Base-by-base conservation (phyloP, 2,797 vertebrate species). In the Cetoscarus ocellatus region DNA sequence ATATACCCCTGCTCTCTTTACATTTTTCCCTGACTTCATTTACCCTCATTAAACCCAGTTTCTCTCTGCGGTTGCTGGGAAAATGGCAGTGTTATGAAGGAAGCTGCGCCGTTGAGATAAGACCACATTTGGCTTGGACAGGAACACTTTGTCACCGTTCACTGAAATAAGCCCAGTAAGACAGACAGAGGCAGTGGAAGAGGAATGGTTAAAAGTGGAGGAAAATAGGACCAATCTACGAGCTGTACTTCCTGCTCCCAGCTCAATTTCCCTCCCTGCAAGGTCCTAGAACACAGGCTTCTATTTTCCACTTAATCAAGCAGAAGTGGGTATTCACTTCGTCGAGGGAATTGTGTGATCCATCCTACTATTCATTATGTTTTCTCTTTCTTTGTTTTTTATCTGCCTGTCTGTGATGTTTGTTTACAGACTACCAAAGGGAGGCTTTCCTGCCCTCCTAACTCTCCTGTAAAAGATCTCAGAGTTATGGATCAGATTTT, bases 71-170 rank as follows among this genome's bases (percentile, higher is more conserved):
- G 60, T 60, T 48, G 6, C 48, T 12, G 65, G 51, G 48, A 71
- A 62, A 83, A 71, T 71, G 42, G 67, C 54, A 10, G 39, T 0
- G 1, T 42, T 72, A 47, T 64, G 61, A 60, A 52, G 36, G 7
- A 78, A 75, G 70, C 88, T 88, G 88, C 79, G 58, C 42, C 1
- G 51, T 14, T 68, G 57, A 70, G 86, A 90, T 89, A 90, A 87
- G 75, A 75, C 65, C 27, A 55, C 15, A 8, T 75, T 69, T 6
- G 40, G 47, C 61, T 61, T 65, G 9, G 19, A 35, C 43, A 44
- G 44, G n/a, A 61, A 52, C 67, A 66, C 65, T 86, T 61, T 68
- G n/a, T 80, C 61, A 63, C 66, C 67, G 68, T 81, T 57, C 43
- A 8, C 9, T 49, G 59, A 64, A 86, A 79, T 54, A 56, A 60